Conservation (phyloP, 2,888 invertebrate species). For the Aproaerema taeniolella region DNA sequence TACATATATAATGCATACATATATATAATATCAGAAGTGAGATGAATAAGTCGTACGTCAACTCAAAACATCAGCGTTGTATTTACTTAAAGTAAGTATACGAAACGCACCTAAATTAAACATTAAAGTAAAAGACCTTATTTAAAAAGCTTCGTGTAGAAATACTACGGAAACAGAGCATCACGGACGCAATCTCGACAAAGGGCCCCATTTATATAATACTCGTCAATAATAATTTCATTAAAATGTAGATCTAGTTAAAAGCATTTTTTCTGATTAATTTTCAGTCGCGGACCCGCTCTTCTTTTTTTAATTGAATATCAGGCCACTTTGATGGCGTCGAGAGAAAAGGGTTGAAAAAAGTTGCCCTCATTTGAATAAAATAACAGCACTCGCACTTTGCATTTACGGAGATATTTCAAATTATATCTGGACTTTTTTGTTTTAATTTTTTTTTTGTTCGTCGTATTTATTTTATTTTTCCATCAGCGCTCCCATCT, state of each 20-base stretch:
- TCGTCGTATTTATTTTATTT: conserved; percentile 75
- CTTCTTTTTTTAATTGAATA: conserved; percentile 78
- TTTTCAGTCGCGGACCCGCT: conserved; percentile 72
- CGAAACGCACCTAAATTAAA: too few species aligned
- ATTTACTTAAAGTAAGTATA: too few species aligned
- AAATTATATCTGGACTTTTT: conserved; percentile 77
- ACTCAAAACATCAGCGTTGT: too few species aligned
- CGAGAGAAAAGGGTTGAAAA: conserved; percentile 70
- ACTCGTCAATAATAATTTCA: conserved; percentile 77
- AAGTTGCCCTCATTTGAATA: conserved; percentile 77
- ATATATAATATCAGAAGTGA: too few species aligned
- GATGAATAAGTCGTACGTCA: too few species aligned
- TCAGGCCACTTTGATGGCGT: conserved; percentile 77
- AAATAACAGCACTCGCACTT: conserved; percentile 78
- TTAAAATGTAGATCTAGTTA: conserved; percentile 78
- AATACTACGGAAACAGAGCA: conserved; percentile 18
- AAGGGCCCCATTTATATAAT: conserved; percentile 67
- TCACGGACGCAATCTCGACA: conserved; percentile 57
- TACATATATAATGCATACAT: too few species aligned
- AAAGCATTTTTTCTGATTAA: conserved; percentile 78
- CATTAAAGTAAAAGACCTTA: too few species aligned
- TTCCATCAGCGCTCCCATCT: conserved; percentile 73
- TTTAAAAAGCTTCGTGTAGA: too few species aligned
- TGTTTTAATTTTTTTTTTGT: conserved; percentile 71
- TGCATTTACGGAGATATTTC: conserved; percentile 78